Conservation (phyloP, 2,113 vertebrate genomes). For the Lophochroa leadbeateri region DNA sequence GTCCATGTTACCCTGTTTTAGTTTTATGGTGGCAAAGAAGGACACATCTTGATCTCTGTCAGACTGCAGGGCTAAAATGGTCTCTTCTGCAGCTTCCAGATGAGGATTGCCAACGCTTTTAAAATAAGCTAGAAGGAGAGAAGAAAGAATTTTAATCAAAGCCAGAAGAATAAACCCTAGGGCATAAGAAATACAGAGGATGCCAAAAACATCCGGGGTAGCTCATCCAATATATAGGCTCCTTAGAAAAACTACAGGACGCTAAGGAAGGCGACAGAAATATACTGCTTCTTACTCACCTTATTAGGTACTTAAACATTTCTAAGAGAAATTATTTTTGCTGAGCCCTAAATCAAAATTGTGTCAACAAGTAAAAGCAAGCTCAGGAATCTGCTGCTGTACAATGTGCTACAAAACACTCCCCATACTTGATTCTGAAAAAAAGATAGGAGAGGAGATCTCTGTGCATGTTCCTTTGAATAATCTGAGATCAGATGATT, state of each 20-base stretch:
- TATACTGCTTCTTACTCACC: neutral
- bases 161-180: neutral
- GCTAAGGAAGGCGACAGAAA: neutral
- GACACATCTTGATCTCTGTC: slow-evolving; percentile 89
- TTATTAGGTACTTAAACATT: neutral
- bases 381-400: neutral
- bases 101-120: slow-evolving; percentile 88
- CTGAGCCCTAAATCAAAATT: neutral
- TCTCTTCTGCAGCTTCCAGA: slow-evolving; percentile 86
- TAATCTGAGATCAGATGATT: neutral
- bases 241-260: neutral
- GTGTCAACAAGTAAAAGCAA: neutral
- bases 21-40: slow-evolving; percentile 86
- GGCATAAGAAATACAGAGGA: neutral
- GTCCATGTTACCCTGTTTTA: slow-evolving; percentile 72
- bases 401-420: neutral
- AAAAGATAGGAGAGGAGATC: fast-evolving
- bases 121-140: slow-evolving; percentile 77
- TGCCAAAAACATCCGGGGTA: neutral
- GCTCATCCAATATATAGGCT: neutral
- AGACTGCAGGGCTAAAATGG: slow-evolving; percentile 82
- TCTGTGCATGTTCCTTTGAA: neutral
- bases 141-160: slow-evolving; percentile 7
- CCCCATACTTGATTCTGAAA: neutral
- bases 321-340: neutral